phyloP scores from a whole-genome alignment of 2,888 invertebrate species.

The Drosophila algonquin region DNA sequence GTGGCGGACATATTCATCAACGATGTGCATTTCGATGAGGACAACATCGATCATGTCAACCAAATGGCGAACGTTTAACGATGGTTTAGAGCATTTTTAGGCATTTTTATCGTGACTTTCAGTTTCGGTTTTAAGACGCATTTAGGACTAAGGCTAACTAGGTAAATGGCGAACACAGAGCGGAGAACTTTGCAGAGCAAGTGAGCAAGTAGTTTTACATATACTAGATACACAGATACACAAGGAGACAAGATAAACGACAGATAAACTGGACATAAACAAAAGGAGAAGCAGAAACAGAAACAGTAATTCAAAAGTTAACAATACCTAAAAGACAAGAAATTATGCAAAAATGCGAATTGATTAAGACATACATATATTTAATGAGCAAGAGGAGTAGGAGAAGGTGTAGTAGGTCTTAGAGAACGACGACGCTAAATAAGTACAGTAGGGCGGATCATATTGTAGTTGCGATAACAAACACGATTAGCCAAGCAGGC shows the following conservation, averaged over 20 bases:
- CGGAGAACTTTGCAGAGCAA: constrained; percentile 40
- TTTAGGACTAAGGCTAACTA: constrained; percentile 66
- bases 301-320: constrained; percentile 81
- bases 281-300: constrained; percentile 39
- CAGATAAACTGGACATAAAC: constrained; percentile 44
- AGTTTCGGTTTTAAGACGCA: constrained; percentile 68
- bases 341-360: constrained; percentile 78
- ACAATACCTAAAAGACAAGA: constrained; percentile 81
- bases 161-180: constrained; percentile 30
- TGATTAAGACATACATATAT: constrained; percentile 76
- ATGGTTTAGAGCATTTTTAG: constrained; percentile 58
- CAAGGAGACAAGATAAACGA: constrained; percentile 26
- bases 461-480: constrained; percentile 67
- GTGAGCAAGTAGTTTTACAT: constrained; percentile 30
- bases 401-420: constrained; percentile 32
- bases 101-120: constrained; percentile 70
- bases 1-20: constrained; percentile 82
- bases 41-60: constrained; percentile 80
- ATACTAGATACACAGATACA: constrained; percentile 19
- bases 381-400: constrained; percentile 56
- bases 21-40: constrained; percentile 81
- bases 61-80: constrained; percentile 83
- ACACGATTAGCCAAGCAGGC: constrained; percentile 46
- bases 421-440: constrained; percentile 39
- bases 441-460: constrained; percentile 65